phyloP scores from a whole-genome alignment of 2,888 invertebrate genomes.

The Agrochola macilenta region DNA sequence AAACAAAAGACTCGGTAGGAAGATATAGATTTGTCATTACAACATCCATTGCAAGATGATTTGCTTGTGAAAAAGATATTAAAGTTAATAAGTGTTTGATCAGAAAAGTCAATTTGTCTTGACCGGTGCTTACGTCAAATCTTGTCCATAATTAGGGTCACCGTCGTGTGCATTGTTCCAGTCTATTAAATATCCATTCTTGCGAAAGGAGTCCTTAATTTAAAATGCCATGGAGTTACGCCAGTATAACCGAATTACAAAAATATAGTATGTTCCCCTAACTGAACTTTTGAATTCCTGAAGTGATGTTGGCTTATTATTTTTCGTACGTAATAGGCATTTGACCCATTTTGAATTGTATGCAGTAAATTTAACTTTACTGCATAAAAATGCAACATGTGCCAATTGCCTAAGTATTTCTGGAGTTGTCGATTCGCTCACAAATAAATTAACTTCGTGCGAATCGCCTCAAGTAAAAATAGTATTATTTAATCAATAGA shows the following conservation, averaged over 20 bases:
- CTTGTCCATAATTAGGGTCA: constrained; percentile 31
- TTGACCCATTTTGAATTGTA: too few species aligned
- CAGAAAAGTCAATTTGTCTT: neutral
- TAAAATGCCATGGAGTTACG: constrained; percentile 13
- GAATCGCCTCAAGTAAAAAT: too few species aligned
- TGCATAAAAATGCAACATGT: too few species aligned
- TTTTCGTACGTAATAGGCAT: too few species aligned
- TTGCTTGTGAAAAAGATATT: constrained; percentile 2
- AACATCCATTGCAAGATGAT: neutral
- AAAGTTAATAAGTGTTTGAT: neutral
- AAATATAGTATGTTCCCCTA: neutral
- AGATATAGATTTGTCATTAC: too few species aligned
- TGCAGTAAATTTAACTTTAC: too few species aligned
- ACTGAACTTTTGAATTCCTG: neutral
- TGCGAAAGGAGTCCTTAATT: constrained; percentile 28
- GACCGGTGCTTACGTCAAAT: constrained; percentile 8
- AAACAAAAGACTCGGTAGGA: too few species aligned
- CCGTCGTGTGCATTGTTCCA: constrained; percentile 43
- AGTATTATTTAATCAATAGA: too few species aligned
- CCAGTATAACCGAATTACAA: neutral
- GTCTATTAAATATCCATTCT: constrained; percentile 47
- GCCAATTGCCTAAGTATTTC: too few species aligned
- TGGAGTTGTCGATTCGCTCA: too few species aligned
- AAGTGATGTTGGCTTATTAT: too few species aligned
- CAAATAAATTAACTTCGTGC: too few species aligned